Conservation (phyloP, 2,113 vertebrate species). For the Cololabis saira region DNA sequence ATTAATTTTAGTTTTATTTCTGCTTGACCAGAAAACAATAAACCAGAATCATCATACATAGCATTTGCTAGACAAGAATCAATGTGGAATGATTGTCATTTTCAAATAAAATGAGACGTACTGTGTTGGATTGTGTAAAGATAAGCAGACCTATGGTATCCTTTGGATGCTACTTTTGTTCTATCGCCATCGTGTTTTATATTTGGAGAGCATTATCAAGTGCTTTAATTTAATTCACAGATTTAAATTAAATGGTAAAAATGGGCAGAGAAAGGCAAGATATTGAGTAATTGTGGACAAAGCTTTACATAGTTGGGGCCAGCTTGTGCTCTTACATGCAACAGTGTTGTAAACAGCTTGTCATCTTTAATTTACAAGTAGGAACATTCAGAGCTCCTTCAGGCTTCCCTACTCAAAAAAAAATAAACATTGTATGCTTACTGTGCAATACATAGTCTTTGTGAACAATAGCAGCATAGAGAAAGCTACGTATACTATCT, state of each 20-base stretch:
- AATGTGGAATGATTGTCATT: background rate
- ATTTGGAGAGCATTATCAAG: no score
- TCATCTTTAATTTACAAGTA: conserved; percentile 2
- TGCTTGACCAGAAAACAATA: no score
- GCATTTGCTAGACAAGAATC: background rate
- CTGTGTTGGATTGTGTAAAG: background rate
- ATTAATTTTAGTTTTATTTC: no score
- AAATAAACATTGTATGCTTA: background rate
- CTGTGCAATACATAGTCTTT: background rate
- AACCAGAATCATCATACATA: no score
- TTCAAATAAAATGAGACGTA: background rate
- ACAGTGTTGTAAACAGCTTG: background rate
- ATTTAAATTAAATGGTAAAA: background rate
- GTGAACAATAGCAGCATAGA: background rate
- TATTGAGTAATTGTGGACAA: background rate
- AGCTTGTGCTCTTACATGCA: background rate
- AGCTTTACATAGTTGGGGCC: background rate
- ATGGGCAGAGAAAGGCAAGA: background rate
- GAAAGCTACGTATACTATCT: background rate
- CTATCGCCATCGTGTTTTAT: no score
- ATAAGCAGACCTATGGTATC: no score
- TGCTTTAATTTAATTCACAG: no score
- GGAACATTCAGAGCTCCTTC: background rate
- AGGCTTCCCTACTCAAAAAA: background rate
- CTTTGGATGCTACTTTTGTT: no score